Conservation (phyloP, 2,888 invertebrate species). For the Chloroclystis v-ata region DNA sequence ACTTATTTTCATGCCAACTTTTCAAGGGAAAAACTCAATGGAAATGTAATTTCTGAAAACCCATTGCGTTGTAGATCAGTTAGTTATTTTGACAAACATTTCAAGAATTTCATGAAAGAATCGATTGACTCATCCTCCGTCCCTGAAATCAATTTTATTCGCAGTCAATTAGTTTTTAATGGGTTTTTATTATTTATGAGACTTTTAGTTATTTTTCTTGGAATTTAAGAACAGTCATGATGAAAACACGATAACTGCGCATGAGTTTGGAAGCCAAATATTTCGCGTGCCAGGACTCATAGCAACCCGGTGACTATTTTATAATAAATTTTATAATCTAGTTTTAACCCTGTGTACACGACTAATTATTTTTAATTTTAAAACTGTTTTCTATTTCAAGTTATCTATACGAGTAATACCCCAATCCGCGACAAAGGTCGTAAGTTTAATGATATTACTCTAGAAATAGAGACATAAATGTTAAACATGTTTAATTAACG, state of each 20-base stretch:
- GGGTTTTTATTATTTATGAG: slow-evolving; percentile 14
- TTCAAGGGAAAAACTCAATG: no score
- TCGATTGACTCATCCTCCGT: slow-evolving; percentile 15
- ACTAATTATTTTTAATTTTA: no score
- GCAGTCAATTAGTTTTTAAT: slow-evolving; percentile 9
- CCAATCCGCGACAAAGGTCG: no score
- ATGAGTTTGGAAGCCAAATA: slow-evolving; percentile 28
- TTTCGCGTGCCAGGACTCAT: slow-evolving; percentile 23
- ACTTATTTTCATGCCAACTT: no score
- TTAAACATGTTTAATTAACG: not conserved
- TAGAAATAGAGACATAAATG: not conserved
- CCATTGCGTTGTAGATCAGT: no score
- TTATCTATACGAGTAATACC: no score
- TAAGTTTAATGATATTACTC: no score
- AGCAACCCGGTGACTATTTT: slow-evolving; percentile 7
- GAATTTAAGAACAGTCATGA: slow-evolving; percentile 20
- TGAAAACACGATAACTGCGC: slow-evolving; percentile 23
- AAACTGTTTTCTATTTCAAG: no score
- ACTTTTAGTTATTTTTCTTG: slow-evolving; percentile 19
- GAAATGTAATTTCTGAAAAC: no score
- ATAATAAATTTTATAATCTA: no score
- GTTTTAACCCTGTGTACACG: no score
- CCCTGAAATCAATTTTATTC: slow-evolving; percentile 17
- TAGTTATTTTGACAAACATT: no score
- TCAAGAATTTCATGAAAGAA: not conserved